Evolutionary conservation across 2,113 vertebrate species (phyloP).

Genomic region (Oceanites oceanicus): DNA sequence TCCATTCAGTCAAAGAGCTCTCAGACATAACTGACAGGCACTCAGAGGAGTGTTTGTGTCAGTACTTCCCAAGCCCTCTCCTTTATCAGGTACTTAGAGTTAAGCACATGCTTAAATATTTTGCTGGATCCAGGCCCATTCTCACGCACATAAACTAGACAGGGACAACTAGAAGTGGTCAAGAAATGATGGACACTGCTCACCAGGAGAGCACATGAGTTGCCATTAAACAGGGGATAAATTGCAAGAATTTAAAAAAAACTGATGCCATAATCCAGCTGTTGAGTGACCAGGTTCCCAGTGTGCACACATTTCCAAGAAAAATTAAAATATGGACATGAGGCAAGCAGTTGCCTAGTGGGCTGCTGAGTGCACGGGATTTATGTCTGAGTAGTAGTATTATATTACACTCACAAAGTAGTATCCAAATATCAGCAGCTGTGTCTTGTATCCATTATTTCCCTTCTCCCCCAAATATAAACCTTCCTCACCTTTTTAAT

Average conservation of each 20-base stretch:
- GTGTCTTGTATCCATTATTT: slow-evolving; percentile 44
- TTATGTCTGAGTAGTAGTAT: slow-evolving; percentile 39
- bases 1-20: background rate
- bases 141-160: background rate
- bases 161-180: background rate
- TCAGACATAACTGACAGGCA: background rate
- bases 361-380: slow-evolving; percentile 9
- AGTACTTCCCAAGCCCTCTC: slow-evolving; percentile 42
- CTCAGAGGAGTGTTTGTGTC: slow-evolving; percentile 35
- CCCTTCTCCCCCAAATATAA: slow-evolving; percentile 51
- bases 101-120: slow-evolving; percentile 52
- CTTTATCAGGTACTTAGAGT: slow-evolving; percentile 54
- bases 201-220: background rate
- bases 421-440: slow-evolving; percentile 59
- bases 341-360: slow-evolving; percentile 7
- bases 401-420: slow-evolving; percentile 52
- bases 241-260: background rate
- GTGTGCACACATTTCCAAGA: background rate
- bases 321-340: slow-evolving; percentile 27
- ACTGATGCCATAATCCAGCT: slow-evolving; percentile 11
- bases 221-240: background rate
- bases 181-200: background rate
- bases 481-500: slow-evolving; percentile 59
- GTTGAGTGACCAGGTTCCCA: slow-evolving; percentile 9
- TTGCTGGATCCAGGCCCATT: slow-evolving; percentile 52